phyloP scores from a whole-genome alignment of 30 jellyfish, hydroid and myxozoan genomes.

The Nemopilema nomurai region DNA sequence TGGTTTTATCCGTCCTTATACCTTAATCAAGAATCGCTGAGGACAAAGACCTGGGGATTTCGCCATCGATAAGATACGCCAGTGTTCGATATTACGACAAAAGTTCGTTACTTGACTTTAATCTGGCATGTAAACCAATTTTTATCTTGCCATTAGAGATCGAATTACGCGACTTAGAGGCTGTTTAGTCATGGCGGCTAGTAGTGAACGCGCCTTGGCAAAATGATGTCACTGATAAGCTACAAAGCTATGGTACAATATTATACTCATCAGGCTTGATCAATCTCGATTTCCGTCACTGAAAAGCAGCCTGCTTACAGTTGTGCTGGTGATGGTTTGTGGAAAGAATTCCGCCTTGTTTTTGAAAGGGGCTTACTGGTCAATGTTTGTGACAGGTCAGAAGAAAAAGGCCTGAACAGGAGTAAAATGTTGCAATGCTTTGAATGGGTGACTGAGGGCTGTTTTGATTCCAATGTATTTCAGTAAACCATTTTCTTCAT shows the following conservation, averaged over 20 bases:
- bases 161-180: not conserved
- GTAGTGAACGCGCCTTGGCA: not conserved
- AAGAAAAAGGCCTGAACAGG: no score
- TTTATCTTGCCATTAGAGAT: not conserved
- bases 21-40: not conserved
- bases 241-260: not conserved
- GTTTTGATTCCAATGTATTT: no score
- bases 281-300: not conserved
- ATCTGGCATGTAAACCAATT: not conserved
- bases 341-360: no score
- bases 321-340: no score
- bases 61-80: not conserved
- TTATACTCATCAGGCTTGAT: not conserved
- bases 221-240: not conserved
- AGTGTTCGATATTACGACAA: not conserved
- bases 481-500: no score
- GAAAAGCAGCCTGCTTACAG: not conserved
- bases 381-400: no score
- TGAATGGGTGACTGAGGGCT: no score
- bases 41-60: not conserved
- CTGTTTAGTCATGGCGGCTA: not conserved
- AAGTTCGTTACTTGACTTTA: not conserved
- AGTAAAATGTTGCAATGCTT: no score
- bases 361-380: no score
- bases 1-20: not conserved